Base-by-base conservation (phyloP, 2,113 vertebrate genomes). In the Naja naja region DNA sequence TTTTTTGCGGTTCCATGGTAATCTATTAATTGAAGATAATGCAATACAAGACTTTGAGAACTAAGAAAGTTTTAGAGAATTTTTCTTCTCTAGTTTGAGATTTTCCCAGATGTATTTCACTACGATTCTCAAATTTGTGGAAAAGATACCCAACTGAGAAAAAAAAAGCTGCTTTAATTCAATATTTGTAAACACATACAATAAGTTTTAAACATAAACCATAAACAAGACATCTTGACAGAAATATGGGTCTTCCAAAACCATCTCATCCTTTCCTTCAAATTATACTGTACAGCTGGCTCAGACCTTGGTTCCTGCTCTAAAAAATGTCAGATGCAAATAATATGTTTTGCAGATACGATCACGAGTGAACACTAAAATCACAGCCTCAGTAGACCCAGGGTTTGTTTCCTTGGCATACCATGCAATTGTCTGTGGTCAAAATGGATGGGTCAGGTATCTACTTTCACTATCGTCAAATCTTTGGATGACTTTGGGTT, bases 1-100 rank as follows among this genome's bases (percentile, higher is more conserved):
- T 81, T 34, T 81, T 58, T 43, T 22, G 74, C 74, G 47, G 14
- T 81, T 39, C 34, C 18, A 20, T 74, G 18, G 69, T 39, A 45
- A 89, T 92, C 55, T 92, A 86, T 90, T 10, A 60, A 85, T 87
- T 39, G 92, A 69, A 27, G 5, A 6, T 43, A 43, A 12, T 22
- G 10, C n/a, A 85, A 49, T 58, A 89, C 74, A 55, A 49, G 10
- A 60, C 27, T 91, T 87, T 94, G 90, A 81, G 94, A 96, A 94
- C 27, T 58, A 92, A 74, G 91, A 22, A 18, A 64, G 22, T 3
- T 74, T 88, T 90, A 52, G 49, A 52, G 88, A 94, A 93, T 90
- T 55, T 81, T 39, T 39, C 69, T 81, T 34, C 69, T 81, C 16
- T 8, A 39, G 16, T 22, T 81, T 39, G 69, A 22, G 16, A 39